Evolutionary conservation across 2,797 vertebrate genomes (phyloP).

Genomic region (Babyrousa celebensis): DNA sequence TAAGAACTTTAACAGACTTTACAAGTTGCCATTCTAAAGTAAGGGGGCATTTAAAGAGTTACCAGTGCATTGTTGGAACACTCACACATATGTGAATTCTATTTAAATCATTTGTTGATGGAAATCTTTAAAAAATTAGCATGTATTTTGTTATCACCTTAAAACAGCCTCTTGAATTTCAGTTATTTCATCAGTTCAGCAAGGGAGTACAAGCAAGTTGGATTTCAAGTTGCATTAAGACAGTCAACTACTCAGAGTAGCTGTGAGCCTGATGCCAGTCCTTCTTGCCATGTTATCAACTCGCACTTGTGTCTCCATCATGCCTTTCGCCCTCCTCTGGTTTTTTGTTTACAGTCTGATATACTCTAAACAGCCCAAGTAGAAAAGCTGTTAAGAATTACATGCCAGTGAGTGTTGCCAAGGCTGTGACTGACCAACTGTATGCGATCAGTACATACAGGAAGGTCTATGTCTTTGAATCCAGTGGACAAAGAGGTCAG

Average conservation of each 20-base stretch:
- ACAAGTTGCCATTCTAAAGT: not conserved
- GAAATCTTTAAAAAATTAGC: not conserved
- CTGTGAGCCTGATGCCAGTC: not conserved
- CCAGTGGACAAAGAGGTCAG: not conserved
- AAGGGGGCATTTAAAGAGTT: not conserved
- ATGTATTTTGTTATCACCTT: not conserved
- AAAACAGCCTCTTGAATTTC: conserved; percentile 21
- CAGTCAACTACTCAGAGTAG: not conserved
- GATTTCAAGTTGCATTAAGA: not conserved
- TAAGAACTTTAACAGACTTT: not conserved
- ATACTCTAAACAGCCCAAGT: not conserved
- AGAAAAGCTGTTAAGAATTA: not conserved
- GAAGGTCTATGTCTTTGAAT: not conserved
- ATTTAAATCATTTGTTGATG: not conserved
- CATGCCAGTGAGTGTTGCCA: not conserved
- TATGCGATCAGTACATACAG: not conserved
- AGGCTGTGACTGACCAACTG: not conserved
- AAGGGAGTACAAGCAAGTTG: not conserved
- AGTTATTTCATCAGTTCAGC: not conserved
- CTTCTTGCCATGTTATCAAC: not conserved
- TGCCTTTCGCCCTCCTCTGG: not conserved
- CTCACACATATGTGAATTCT: not conserved
- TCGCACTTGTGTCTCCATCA: not conserved
- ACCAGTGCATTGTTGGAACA: not conserved
- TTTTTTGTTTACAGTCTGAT: not conserved